Evolutionary conservation across 2,888 invertebrate species (phyloP).

Genomic region (Darwinula stevensoni): DNA sequence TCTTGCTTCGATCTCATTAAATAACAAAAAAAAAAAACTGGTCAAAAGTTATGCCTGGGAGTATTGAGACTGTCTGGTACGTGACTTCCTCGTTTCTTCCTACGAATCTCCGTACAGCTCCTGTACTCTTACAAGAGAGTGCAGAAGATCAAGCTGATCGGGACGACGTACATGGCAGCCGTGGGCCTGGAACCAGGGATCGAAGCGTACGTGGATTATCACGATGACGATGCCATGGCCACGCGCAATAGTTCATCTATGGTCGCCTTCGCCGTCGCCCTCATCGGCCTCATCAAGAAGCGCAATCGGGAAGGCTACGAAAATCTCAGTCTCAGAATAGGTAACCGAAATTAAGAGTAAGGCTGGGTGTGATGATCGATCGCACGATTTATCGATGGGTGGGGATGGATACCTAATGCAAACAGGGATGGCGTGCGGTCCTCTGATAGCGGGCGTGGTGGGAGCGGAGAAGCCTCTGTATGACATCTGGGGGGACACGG

Average conservation of each 20-base stretch:
- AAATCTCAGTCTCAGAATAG: too few species aligned
- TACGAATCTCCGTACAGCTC: too few species aligned
- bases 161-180: conserved; percentile 91
- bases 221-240: conserved; percentile 14
- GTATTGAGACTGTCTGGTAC: too few species aligned
- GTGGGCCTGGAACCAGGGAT: conserved; percentile 54
- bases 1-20: too few species aligned
- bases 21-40: too few species aligned
- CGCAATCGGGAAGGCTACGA: conserved; percentile 24
- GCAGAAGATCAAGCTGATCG: conserved; percentile 89
- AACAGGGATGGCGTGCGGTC: conserved; percentile 59
- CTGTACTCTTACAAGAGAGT: conserved; percentile 33
- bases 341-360: too few species aligned
- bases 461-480: conserved; percentile 77
- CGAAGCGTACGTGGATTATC: conserved; percentile 21
- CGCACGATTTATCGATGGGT: too few species aligned
- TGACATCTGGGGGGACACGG: conserved; percentile 98
- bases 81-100: too few species aligned
- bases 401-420: conserved; percentile 10
- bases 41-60: too few species aligned
- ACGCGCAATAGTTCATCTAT: conserved; percentile 36
- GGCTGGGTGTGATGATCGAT: too few species aligned
- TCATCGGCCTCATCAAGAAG: conserved; percentile 30
- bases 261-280: conserved; percentile 34
- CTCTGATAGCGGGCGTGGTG: conserved; percentile 75